A percentile compares a stretch with the other conserved stretches of the same genome.
These are phyloP conservation scores for Chaenogobius annularis DNA, from an alignment of 2,113 vertebrate species.

Conservation along the genomic window DNA sequence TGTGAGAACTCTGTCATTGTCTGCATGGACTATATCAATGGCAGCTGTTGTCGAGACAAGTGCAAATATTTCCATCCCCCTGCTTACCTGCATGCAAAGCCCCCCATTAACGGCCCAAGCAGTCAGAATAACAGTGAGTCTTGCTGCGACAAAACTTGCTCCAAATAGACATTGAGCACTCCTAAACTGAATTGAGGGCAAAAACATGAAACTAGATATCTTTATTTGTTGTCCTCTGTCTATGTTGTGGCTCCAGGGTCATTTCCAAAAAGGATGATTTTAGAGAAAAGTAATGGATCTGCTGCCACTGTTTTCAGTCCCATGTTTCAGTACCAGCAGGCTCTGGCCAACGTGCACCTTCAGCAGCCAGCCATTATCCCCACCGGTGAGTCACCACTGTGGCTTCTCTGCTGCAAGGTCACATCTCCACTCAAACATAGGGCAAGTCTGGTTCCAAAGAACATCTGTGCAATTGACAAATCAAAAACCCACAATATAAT, in stretches of 20 bases:
- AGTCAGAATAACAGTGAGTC: constrained; percentile 92
- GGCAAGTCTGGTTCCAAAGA: too few relatives aligned
- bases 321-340: constrained; percentile 98
- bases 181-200: too few relatives aligned
- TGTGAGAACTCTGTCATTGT: constrained; percentile 97
- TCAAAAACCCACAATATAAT: too few relatives aligned
- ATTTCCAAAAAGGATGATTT: constrained; percentile 90
- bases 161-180: background rate
- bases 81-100: constrained; percentile 96
- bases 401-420: background rate
- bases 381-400: constrained; percentile 82
- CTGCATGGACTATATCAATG: constrained; percentile 99
- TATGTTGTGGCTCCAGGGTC: constrained; percentile 79
- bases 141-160: background rate
- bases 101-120: too few relatives aligned
- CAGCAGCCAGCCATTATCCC: constrained; percentile 95
- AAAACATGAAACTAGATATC: too few relatives aligned
- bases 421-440: background rate
- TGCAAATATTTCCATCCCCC: constrained; percentile 99
- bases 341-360: constrained; percentile 94
- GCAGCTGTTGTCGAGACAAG: constrained; percentile 95
- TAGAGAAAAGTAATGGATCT: constrained; percentile 94
- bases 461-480: too few relatives aligned
- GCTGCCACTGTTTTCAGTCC: constrained; percentile 71
- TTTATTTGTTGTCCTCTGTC: constrained; percentile 6